These are phyloP conservation scores for Heterotilapia buettikoferi DNA, from an alignment of 2,113 vertebrate species.

Conservation along the genomic window DNA sequence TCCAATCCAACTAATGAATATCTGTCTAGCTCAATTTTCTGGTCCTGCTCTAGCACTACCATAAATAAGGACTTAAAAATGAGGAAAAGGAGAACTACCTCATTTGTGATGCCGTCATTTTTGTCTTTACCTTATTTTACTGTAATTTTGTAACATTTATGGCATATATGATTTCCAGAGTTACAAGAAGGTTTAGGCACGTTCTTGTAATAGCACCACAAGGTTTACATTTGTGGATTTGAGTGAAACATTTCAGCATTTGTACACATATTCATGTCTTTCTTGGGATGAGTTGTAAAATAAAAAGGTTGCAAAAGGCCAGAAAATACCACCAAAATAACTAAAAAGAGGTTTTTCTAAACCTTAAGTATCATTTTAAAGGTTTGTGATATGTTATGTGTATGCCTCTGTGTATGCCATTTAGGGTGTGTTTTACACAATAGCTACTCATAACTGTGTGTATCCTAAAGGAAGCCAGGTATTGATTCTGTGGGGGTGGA, in stretches of 20 bases:
- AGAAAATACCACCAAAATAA: background rate
- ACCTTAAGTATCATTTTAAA: background rate
- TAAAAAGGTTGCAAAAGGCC: background rate
- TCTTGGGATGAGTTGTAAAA: background rate
- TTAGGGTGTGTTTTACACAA: background rate
- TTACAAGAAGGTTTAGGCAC: background rate
- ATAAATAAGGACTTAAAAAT: background rate
- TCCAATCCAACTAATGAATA: background rate
- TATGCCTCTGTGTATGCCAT: background rate
- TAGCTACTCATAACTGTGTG: background rate
- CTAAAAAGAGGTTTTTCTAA: background rate
- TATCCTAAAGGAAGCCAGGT: background rate
- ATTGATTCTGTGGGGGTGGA: conserved; percentile 21
- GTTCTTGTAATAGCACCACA: background rate
- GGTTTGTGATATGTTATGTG: background rate
- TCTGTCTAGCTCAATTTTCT: background rate
- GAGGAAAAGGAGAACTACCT: background rate
- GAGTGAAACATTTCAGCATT: background rate
- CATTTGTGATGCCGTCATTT: background rate
- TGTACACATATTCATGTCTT: background rate
- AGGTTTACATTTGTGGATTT: background rate
- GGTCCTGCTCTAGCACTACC: background rate
- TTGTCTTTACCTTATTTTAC: background rate
- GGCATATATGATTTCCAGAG: background rate
- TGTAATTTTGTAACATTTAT: background rate